Evolutionary conservation across 2,888 invertebrate species (phyloP), one percentile per base, ranked within the genome.

Genomic region (Trissonchulus sp.): DNA sequence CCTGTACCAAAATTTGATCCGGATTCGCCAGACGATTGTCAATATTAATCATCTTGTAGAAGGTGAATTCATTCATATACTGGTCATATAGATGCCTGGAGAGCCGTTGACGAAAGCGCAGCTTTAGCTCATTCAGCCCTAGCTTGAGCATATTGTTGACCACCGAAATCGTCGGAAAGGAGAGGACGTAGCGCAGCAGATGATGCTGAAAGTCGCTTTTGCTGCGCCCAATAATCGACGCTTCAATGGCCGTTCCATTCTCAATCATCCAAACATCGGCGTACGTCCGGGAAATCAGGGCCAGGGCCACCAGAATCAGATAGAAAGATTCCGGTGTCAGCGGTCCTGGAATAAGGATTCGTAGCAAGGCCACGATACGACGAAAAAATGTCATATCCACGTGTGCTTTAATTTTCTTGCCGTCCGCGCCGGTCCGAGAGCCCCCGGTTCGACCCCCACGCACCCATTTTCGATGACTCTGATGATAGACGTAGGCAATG

Each of bases 181-280:
- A 91, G 72, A 90, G 88, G 81, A 94, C 88, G 85, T 94, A 93
- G 83, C 90, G 90, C 48, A 91, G 82, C 65, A 97, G 87, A 74
- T 92, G 89, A 79, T 87, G 88, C 84, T 89, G 90, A 86, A 98
- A 98, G 77, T 91, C 88, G 3, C 87, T 84, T 77, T 88, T 89
- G 85, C 96, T 90, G 90, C 93, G 92, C 79, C 93, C 91, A 81
- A 98, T 93, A 78, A 98, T 96, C 2, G 95, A 90, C 84, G 92
- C 93, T 88, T 98, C 98, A 80, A 98, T 90, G 75, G 92, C 89
- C 1, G 98, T 98, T 18, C 93, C 92, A 84, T 92, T 93, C 83
- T 93, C 92, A 80, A 99, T 99, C 88, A 98, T 90, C 95, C 96
- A 99, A 74, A 99, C 89, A 86, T 99, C 99, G 83, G 96, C 96